phyloP scores from a whole-genome alignment of 2,797 vertebrate genomes.

The Neomorphus geoffroyi region DNA sequence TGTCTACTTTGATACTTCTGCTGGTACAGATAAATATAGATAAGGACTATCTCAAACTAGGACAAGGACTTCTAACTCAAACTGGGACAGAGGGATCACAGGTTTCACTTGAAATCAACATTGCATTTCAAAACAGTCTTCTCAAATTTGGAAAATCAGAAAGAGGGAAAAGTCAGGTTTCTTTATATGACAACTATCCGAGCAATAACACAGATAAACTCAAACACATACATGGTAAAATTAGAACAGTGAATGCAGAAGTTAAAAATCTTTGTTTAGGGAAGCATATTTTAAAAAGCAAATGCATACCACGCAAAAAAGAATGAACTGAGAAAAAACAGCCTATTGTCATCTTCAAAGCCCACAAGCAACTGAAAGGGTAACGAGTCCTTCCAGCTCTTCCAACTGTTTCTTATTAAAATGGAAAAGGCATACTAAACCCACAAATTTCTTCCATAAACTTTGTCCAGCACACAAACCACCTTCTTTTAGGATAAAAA shows the following conservation, averaged over 20 bases:
- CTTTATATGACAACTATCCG: not conserved
- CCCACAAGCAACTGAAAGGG: not conserved
- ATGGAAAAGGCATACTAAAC: not conserved
- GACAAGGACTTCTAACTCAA: slow-evolving; percentile 48
- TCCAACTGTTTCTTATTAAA: slow-evolving; percentile 3
- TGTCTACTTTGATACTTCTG: slow-evolving; percentile 26
- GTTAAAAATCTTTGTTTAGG: not conserved
- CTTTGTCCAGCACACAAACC: not conserved
- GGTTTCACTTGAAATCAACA: not conserved
- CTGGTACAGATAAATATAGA: not conserved
- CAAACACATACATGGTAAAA: not conserved
- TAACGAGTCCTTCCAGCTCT: not conserved
- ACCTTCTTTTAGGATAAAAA: not conserved
- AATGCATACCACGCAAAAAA: not conserved
- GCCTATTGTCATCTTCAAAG: slow-evolving; percentile 23
- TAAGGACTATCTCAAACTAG: slow-evolving; percentile 33
- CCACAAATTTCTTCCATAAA: not conserved
- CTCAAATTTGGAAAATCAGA: not conserved
- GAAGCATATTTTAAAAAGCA: not conserved
- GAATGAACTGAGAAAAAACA: not conserved
- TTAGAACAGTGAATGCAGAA: not conserved
- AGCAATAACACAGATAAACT: not conserved
- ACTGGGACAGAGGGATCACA: slow-evolving; percentile 2
- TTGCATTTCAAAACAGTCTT: not conserved
- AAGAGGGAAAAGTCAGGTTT: not conserved